Conservation (phyloP, 2,888 invertebrate species). For the Lomographa bimaculata region DNA sequence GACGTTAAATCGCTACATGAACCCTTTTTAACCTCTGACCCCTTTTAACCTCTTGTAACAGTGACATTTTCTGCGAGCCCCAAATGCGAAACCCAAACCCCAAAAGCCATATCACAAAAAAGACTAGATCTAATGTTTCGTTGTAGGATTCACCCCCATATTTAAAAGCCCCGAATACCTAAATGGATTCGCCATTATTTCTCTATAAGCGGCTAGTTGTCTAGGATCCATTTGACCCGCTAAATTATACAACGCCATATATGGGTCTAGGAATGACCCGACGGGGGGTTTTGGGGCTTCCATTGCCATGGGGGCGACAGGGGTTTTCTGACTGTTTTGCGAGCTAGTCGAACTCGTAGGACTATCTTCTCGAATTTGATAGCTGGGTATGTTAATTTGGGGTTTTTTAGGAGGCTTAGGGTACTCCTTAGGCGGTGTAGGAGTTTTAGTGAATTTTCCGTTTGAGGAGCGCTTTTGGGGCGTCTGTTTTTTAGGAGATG, state of each 20-base stretch:
- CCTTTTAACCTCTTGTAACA: too few relatives aligned
- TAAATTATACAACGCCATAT: constrained; percentile 69
- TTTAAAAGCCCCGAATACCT: constrained; percentile 62
- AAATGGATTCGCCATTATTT: constrained; percentile 66
- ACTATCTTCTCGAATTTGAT: constrained; percentile 64
- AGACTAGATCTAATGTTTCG: constrained; percentile 63
- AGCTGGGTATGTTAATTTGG: constrained; percentile 62
- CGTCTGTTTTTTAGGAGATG: constrained; percentile 53
- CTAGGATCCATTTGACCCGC: constrained; percentile 70
- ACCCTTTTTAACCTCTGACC: too few relatives aligned
- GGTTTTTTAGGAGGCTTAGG: constrained; percentile 50
- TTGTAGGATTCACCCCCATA: constrained; percentile 67
- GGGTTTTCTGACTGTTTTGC: constrained; percentile 38
- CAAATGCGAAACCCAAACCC: constrained; percentile 3
- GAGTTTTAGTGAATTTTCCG: constrained; percentile 81
- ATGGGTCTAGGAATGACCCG: constrained; percentile 63
- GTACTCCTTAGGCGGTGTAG: constrained; percentile 63
- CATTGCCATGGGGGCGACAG: constrained; percentile 30
- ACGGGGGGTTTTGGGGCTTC: constrained; percentile 52
- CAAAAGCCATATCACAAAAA: constrained; percentile 29
- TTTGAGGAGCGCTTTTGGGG: constrained; percentile 80
- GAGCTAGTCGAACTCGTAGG: constrained; percentile 57
- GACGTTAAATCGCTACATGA: not conserved
- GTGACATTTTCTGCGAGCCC: too few relatives aligned
- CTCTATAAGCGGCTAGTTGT: constrained; percentile 71